Base-by-base conservation (phyloP, 2,113 vertebrate genomes). In the Centropristis striata region DNA sequence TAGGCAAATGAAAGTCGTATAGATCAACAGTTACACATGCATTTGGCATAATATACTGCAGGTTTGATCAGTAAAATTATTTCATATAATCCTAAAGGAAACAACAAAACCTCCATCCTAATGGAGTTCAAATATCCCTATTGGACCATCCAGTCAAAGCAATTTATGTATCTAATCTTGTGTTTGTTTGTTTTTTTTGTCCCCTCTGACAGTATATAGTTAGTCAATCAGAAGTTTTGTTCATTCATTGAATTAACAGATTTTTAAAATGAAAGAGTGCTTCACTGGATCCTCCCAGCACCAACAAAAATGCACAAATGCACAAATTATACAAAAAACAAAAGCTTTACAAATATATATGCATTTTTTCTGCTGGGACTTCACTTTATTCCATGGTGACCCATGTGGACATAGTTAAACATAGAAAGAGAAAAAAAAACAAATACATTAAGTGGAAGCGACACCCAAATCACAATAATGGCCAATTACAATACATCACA, bases 1-100 rank as follows among this genome's bases (percentile, higher is more conserved):
- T 55, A 49, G 16, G 54, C 18, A 20, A 64, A 84, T 86, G 28
- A 88, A 90, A 87, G 51, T 15, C 53, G n/a, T 37, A 50, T 27
- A 76, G 60, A 49, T 76, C 44, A 37, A 66, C 49, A 44, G 32
- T 18, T 32, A 67, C 55, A 50, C 37, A 21, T 58, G 49, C 12
- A 36, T 50, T 80, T 65, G 42, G 71, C 71, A 14, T 21, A 37
- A 60, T n/a, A 18, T 21, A 37, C 57, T 20, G 15, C 20, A 42
- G 28, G 2, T 8, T 36, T 66, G 49, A 14, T 66, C n/a, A 36
- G 20, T 57, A 20, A 50, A 49, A 76, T n/a, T 14, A 15, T 42
- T 73, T 42, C 8, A 41, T 13, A 37, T 0, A 18, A 32, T 50
- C 57, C 1, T 72, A 14, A 57, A 66, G 49, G 63, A 73, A 65